A percentile compares a stretch with the other conserved stretches of the same genome.
phyloP scores from a whole-genome alignment of 2,797 vertebrate genomes.

The Salmo trutta region DNA sequence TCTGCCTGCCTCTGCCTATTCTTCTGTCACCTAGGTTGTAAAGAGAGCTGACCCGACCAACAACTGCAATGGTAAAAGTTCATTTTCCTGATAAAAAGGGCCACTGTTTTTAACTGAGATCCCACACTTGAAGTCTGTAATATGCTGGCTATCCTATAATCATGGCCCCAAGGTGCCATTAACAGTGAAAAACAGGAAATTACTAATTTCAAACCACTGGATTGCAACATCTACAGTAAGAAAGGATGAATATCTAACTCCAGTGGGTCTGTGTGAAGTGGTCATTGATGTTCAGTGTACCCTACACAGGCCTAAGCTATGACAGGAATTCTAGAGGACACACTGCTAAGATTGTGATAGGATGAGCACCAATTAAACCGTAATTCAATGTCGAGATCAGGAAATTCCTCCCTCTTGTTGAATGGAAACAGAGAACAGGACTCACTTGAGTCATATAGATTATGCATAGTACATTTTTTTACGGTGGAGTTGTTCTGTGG shows the following conservation, averaged over 20 bases:
- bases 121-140: slow-evolving; percentile 2
- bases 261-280: not conserved
- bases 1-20: too few relatives aligned
- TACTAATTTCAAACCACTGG: slow-evolving; percentile 53
- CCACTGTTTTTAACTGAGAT: not conserved
- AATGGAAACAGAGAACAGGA: not conserved
- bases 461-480: not conserved
- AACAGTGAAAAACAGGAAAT: slow-evolving; percentile 62
- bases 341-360: slow-evolving; percentile 13
- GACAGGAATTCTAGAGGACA: slow-evolving; percentile 27
- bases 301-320: slow-evolving; percentile 13
- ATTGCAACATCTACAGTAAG: slow-evolving; percentile 40
- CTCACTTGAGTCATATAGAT: not conserved
- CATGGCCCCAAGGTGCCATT: not conserved
- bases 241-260: not conserved
- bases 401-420: not conserved
- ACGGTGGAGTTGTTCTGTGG: not conserved
- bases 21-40: not conserved
- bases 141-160: not conserved
- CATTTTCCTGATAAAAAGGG: not conserved
- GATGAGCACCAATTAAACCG: slow-evolving; percentile 22
- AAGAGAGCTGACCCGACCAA: not conserved
- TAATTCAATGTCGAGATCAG: slow-evolving; percentile 13
- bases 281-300: not conserved
- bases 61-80: not conserved